Evolutionary conservation across 2,113 vertebrate genomes (phyloP).

Genomic region (Rhinoderma darwinii): DNA sequence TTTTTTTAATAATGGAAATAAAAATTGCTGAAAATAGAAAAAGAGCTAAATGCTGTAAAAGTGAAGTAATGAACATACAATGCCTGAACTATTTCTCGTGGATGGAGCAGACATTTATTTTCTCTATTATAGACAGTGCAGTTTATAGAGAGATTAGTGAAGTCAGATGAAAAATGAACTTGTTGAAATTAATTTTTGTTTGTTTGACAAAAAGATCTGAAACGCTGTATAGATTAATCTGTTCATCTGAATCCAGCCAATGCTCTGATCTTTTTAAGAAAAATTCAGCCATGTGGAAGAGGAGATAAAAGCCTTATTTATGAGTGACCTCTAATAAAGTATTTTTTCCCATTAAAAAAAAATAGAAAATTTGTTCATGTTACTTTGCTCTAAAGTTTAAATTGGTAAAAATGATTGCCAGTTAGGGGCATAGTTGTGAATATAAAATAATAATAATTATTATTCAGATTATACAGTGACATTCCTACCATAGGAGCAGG

Average conservation of each 20-base stretch:
- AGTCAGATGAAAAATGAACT: conserved; percentile 41
- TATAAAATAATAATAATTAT: not conserved
- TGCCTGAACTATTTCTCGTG: not conserved
- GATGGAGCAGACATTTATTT: not conserved
- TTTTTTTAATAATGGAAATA: no score
- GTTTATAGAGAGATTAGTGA: conserved; percentile 30
- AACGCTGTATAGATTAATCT: not conserved
- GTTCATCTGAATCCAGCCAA: conserved; percentile 22
- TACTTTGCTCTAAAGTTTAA: not conserved
- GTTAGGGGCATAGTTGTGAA: not conserved
- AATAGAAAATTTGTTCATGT: not conserved
- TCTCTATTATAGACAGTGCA: not conserved
- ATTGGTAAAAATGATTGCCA: not conserved
- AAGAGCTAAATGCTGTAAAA: not conserved
- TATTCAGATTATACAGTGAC: no score
- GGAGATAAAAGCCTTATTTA: conserved; percentile 26
- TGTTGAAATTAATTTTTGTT: conserved; percentile 38
- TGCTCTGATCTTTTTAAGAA: conserved; percentile 1
- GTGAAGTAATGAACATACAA: not conserved
- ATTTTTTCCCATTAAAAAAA: not conserved
- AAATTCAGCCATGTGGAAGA: conserved; percentile 32
- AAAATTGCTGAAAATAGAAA: not conserved
- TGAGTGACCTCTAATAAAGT: not conserved
- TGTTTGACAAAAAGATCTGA: conserved; percentile 39
- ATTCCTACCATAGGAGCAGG: not conserved